These are phyloP conservation scores for Prietella phreatophila DNA, from an alignment of 2,113 vertebrate species.

Conservation along the genomic window DNA sequence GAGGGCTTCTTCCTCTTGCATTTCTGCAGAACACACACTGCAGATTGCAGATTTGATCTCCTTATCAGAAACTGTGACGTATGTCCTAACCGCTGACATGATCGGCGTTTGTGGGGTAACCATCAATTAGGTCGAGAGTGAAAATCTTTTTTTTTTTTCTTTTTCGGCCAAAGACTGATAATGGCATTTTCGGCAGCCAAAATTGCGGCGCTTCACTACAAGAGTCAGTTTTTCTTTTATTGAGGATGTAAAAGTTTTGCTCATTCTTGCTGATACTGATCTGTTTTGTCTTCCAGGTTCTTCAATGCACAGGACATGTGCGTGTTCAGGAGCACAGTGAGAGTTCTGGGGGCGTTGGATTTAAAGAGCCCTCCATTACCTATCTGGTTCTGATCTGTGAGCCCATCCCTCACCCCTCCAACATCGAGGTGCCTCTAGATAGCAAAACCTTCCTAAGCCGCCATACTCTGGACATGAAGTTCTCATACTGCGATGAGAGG, in stretches of 20 bases:
- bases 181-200: too few relatives aligned
- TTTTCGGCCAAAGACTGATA: too few relatives aligned
- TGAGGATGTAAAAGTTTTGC: background rate
- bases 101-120: too few relatives aligned
- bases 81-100: too few relatives aligned
- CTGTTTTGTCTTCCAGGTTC: slow-evolving; percentile 74
- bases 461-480: slow-evolving; percentile 99
- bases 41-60: too few relatives aligned
- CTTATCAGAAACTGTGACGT: too few relatives aligned
- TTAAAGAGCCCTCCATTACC: slow-evolving; percentile 85
- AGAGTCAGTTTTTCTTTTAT: background rate
- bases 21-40: too few relatives aligned
- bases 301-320: slow-evolving; percentile 93
- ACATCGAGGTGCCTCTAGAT: slow-evolving; percentile 97
- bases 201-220: too few relatives aligned
- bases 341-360: slow-evolving; percentile 75
- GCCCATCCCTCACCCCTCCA: slow-evolving; percentile 96
- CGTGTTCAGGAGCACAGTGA: slow-evolving; percentile 77
- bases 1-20: too few relatives aligned
- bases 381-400: slow-evolving; percentile 96
- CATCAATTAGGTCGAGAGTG: too few relatives aligned
- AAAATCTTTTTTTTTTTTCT: too few relatives aligned
- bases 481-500: slow-evolving; percentile 99
- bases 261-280: background rate
- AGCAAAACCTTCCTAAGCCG: slow-evolving; percentile 98